Base-by-base conservation (phyloP, 2,113 vertebrate genomes). In the Gambusia affinis region DNA sequence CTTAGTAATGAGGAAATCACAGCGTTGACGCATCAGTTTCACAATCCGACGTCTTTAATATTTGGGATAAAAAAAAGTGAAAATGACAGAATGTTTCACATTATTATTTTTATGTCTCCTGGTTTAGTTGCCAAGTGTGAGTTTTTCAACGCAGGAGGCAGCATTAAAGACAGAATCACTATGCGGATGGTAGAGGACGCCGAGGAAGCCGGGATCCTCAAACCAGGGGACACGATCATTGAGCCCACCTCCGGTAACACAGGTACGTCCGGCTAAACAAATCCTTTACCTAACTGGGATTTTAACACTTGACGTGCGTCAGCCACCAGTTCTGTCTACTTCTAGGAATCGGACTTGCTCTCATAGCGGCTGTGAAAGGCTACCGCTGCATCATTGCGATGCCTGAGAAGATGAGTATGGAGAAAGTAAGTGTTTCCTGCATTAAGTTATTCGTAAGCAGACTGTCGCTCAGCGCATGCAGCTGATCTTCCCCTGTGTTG, bases 171-270 rank as follows among this genome's bases (percentile, higher is more conserved):
- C 82, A 91, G 97, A 0, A 97, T 98, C 71, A 95, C 95, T 86
- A 81, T 98, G 82, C 90, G 96, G 28, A 98, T 98, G 97, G 85
- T 98, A 1, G 96, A 96, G 72, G 97, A 98, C 2, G 97, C 97
- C 0, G 96, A 98, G 91, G 94, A 64, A 19, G 94, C 85, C 0
- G 96, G 96, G 5, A 76, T 90, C 27, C 91, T 98, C 71, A 95
- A 96, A 47, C 94, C 96, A 0, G 97, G 97, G 39, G 96, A 98
- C 92, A 97, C 96, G 0, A 95, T 98, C 87, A 96, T 98, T 11
- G 97, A 98, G 76, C 97, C 97, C 8, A 97, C 97, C 0, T 98
- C 97, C 0, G 97, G 97, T 79, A 98, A 98, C 92, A 98, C 97
- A 71, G 97, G 93, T 93, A 60, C 15, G 11, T 42, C n/a, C 57